Conservation (phyloP, 2,113 vertebrate genomes). For the Leptobrachium ailaonicum region DNA sequence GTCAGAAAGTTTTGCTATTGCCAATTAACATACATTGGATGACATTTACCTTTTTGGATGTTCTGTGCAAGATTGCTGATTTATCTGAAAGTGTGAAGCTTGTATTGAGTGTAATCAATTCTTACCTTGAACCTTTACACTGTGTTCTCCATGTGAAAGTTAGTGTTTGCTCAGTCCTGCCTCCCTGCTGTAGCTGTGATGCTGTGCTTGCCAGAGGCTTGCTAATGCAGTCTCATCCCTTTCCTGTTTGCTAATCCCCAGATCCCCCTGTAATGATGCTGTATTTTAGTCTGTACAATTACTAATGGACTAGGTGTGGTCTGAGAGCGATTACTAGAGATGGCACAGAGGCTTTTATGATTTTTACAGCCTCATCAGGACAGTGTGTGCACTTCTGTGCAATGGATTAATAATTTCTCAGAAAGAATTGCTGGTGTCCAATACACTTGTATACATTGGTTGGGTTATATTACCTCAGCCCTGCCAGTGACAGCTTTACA, state of each 20-base stretch:
- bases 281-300: conserved; percentile 59
- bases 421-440: too few species aligned
- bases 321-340: conserved; percentile 60
- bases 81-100: too few species aligned
- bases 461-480: too few species aligned
- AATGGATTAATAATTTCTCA: too few species aligned
- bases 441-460: too few species aligned
- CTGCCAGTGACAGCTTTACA: too few species aligned
- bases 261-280: conserved; percentile 51
- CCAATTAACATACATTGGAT: too few species aligned
- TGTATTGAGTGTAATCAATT: not conserved
- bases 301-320: conserved; percentile 83
- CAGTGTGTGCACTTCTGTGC: too few species aligned
- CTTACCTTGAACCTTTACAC: conserved; percentile 21
- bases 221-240: conserved; percentile 46
- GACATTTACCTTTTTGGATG: too few species aligned
- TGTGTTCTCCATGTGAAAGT: not conserved
- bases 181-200: conserved; percentile 16
- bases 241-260: conserved; percentile 30
- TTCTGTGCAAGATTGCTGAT: too few species aligned
- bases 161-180: not conserved
- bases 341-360: conserved; percentile 53
- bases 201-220: not conserved
- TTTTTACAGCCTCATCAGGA: too few species aligned
- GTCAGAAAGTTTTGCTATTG: too few species aligned